Evolutionary conservation across 2,888 invertebrate genomes (phyloP), one percentile per base, ranked within the genome.

Genomic region (Cosmia pyralina): DNA sequence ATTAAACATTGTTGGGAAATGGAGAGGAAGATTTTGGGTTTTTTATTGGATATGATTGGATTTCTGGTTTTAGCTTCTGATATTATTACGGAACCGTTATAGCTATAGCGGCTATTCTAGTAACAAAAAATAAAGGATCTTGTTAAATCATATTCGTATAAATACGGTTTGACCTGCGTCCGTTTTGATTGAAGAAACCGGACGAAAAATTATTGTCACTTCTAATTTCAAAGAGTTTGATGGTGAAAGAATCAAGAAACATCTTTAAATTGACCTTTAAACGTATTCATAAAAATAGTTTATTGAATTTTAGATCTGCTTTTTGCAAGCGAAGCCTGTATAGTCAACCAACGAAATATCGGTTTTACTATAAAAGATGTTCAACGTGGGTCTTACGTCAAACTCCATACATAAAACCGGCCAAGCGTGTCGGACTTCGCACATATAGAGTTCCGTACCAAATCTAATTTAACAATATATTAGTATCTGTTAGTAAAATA

Each of bases 1-100:
- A 79, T 81, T 83, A 78, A 82, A 82, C 80, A 80, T 82, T 82
- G 79, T 28, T 80, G 83, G 53, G 79, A 69, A 78, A 69, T 80
- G 67, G 60, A 44, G 22, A 41, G 75, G 70, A 81, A 81, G n/a
- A 41, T 68, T 67, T 57, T 50, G 59, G 41, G 1, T 59, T 64
- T 68, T 73, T 83, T 65, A 70, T 83, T 69, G 22, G 50, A 50
- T 41, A 57, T 72, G 38, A 46, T 62, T 68, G 22, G 13, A 17
- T 60, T 28, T 70, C 7, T 60, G 15, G 0, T 46, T 53, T 44
- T 7, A 52, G 10, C n/a, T 52, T 53, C 53, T 8, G 13, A 4
- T 55, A 17, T 69, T 46, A 8, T 5, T n/a, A 17, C 53, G 55
- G 28, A 28, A 28, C 2, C 15, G 55, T 6, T 53, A 53, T 22